Base-by-base conservation (phyloP, 2,113 vertebrate genomes). In the Progne subis region DNA sequence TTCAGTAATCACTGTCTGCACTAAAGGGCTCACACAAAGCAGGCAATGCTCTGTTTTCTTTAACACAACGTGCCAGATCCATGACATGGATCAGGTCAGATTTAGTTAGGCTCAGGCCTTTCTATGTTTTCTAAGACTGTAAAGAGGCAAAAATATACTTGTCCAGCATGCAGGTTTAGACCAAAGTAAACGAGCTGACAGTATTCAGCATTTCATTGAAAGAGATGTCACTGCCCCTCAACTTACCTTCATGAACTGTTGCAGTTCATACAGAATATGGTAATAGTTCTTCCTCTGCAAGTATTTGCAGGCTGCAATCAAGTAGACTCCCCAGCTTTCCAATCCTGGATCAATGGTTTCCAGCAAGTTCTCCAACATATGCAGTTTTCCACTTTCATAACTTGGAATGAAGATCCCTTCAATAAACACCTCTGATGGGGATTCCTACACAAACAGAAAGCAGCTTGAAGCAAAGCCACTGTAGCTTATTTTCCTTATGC, bases 181-280 rank as follows among this genome's bases (percentile, higher is more conserved):
- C 11, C 16, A 49, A 74, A 68, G 16, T 32, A 67, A 81, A 23
- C 34, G 75, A 82, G 8, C 55, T 84, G 32, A 72, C 8, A 76
- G n/a, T 11, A 85, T 72, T 91, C 20, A 79, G 23, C 47, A 63
- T 15, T 86, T 88, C 57, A 57, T 4, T 37, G 47, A 69, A 32
- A 44, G 19, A 57, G 32, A 44, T 18, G 43, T 72, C 29, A 63
- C 44, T 41, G 63, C 55, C 28, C 19, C 47, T 50, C 44, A 46
- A 31, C 82, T 84, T 90, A 99, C 99, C 98, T 98, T 99, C 99
- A 99, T 99, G 94, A 99, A 99, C 96, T 99, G 99, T 84, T 99
- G 99, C 18, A 99, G 96, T 89, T 99, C 99, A 79, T 99, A 99
- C 16, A 99, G 98, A n/a, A 99, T 99, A 95, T 99, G 98, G 96